These are phyloP conservation scores for Collichthys lucidus DNA, from an alignment of 2,113 vertebrate species.

Conservation along the genomic window DNA sequence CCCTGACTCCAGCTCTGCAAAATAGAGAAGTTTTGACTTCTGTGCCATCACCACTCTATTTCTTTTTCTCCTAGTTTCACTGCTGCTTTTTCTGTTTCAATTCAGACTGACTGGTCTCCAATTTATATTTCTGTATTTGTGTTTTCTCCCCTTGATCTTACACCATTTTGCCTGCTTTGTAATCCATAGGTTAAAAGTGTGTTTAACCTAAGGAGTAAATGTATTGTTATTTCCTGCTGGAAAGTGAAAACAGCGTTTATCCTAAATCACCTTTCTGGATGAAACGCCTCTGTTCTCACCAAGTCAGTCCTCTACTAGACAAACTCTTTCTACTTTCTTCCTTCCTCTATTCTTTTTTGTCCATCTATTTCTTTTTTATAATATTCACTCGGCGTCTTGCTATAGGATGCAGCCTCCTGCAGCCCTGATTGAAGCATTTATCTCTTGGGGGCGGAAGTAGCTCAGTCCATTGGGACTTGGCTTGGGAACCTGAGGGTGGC, in stretches of 20 bases:
- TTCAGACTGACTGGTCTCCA: neutral
- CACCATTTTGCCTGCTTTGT: neutral
- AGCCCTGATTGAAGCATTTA: no score
- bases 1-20: slow-evolving; percentile 45
- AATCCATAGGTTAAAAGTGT: neutral
- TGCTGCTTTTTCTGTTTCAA: slow-evolving; percentile 10
- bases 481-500: no score
- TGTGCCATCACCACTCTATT: slow-evolving; percentile 20
- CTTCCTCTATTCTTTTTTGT: slow-evolving; percentile 1
- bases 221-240: neutral
- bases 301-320: neutral
- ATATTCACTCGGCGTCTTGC: no score
- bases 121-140: slow-evolving; percentile 2
- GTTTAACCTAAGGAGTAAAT: neutral
- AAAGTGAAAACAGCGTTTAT: neutral
- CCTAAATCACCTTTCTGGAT: no score
- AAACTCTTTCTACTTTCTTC: neutral
- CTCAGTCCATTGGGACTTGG: no score
- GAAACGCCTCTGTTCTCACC: neutral
- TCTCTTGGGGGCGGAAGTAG: no score
- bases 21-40: slow-evolving; percentile 39
- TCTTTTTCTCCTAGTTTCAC: slow-evolving; percentile 6
- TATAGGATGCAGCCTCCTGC: no score
- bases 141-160: slow-evolving; percentile 3
- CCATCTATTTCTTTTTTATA: neutral